Base-by-base conservation (phyloP, 2,888 invertebrate genomes). In the Vandiemenella viatica region DNA sequence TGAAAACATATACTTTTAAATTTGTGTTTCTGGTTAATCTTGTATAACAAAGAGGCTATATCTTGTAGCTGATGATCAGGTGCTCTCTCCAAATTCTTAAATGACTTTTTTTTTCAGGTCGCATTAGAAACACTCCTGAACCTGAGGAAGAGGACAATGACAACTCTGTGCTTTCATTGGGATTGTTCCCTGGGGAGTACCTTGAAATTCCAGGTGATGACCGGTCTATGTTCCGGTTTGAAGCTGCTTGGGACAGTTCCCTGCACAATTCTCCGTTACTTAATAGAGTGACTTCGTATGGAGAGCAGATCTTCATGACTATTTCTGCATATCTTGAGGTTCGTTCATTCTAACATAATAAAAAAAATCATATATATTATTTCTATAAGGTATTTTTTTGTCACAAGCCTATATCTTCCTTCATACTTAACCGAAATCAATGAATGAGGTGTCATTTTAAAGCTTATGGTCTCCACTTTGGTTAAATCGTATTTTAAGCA, bases 201-300 rank as follows among this genome's bases (percentile, higher is more conserved):
- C 72, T 97, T 13, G 89, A 92, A 59, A 79, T 91, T 57, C 80
- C 84, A 16, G 84, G 84, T 5, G 97, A 97, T 65, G 96, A 97
- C 63, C 77, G 97, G 48, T 75, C 84, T 61, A 78, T 91, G 75
- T 92, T 86, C 69, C 84, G 96, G 62, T 99, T 99, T 65, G 98
- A 99, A 70, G 97, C 97, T 0, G 97, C 98, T 1, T 99, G 98
- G 98, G 98, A 99, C 69, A 95, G 95, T 62, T 98, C 97, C 46
- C 74, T 99, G 55, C 98, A 99, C 69, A 97, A 98, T 62, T 97
- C 97, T 1, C 78, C 87, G 1, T 74, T 98, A 43, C 76, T 99
- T 57, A 98, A 98, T 71, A 75, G 95, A 58, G 92, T 93, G 49
- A 95, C 97, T 53, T 83, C 92, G 22, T 84, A 85, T 58, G 95